These are phyloP conservation scores for Colius striatus DNA, from an alignment of 2,113 vertebrate genomes.

Conservation along the genomic window DNA sequence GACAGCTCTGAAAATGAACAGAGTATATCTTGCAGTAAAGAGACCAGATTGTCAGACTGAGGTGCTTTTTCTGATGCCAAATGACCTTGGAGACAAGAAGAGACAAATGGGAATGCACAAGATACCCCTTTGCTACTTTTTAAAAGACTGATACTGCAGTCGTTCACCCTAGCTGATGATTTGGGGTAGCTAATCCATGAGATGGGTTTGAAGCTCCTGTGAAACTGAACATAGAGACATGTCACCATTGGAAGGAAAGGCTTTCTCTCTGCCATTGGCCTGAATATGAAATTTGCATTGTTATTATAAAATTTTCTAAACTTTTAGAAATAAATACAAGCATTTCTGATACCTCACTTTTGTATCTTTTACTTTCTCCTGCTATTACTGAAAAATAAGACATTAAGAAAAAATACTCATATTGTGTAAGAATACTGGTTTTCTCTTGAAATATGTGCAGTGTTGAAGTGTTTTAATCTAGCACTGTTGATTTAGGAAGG, in stretches of 20 bases:
- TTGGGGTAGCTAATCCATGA: background rate
- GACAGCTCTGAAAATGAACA: slow-evolving; percentile 17
- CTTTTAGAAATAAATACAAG: background rate
- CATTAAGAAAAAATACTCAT: background rate
- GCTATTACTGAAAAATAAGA: background rate
- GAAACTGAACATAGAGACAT: background rate
- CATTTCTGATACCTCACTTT: background rate
- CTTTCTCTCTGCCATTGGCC: background rate
- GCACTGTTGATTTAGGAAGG: background rate
- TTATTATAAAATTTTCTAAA: background rate
- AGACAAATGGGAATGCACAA: background rate
- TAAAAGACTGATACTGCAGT: background rate
- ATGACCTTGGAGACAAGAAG: background rate
- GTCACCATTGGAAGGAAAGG: background rate
- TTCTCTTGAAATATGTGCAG: background rate
- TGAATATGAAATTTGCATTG: background rate
- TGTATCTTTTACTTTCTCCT: background rate
- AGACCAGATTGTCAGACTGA: background rate
- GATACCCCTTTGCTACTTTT: background rate
- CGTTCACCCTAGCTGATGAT: background rate
- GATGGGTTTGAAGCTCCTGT: background rate
- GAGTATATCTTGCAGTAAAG: background rate
- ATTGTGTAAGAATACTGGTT: background rate
- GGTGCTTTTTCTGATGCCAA: background rate
- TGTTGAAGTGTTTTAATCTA: background rate